These are phyloP conservation scores for Solea solea DNA, from an alignment of 2,113 vertebrate species.

Conservation along the genomic window DNA sequence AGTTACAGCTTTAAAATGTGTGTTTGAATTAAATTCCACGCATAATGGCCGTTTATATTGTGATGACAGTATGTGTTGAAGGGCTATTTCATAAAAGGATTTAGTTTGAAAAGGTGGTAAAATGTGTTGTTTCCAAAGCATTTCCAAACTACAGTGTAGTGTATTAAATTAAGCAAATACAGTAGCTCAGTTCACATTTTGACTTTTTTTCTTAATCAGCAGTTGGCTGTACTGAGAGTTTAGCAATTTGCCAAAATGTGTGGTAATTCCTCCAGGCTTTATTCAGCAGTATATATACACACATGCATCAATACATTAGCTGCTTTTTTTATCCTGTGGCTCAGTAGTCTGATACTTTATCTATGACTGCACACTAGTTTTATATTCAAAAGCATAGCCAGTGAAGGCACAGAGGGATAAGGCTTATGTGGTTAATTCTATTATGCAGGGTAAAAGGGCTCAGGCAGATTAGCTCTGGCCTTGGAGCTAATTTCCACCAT, in stretches of 20 bases:
- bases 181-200: neutral
- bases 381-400: slow-evolving; percentile 9
- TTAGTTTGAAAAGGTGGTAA: neutral
- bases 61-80: too few relatives aligned
- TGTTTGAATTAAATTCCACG: too few relatives aligned
- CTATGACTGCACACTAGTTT: slow-evolving; percentile 15
- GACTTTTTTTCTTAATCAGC: neutral
- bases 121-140: slow-evolving; percentile 15
- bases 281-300: neutral
- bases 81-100: neutral
- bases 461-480: slow-evolving; percentile 53
- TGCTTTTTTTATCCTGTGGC: neutral
- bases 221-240: slow-evolving; percentile 2
- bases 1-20: too few relatives aligned
- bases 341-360: slow-evolving; percentile 18
- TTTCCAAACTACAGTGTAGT: slow-evolving; percentile 7
- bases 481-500: slow-evolving; percentile 36
- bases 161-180: neutral
- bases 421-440: slow-evolving; percentile 56
- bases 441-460: slow-evolving; percentile 57
- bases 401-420: slow-evolving; percentile 28
- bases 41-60: too few relatives aligned
- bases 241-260: neutral
- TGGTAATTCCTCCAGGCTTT: neutral
- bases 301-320: neutral